phyloP scores from a whole-genome alignment of 1,140 invertebrate genomes.

The Aphelenchoides besseyi region DNA sequence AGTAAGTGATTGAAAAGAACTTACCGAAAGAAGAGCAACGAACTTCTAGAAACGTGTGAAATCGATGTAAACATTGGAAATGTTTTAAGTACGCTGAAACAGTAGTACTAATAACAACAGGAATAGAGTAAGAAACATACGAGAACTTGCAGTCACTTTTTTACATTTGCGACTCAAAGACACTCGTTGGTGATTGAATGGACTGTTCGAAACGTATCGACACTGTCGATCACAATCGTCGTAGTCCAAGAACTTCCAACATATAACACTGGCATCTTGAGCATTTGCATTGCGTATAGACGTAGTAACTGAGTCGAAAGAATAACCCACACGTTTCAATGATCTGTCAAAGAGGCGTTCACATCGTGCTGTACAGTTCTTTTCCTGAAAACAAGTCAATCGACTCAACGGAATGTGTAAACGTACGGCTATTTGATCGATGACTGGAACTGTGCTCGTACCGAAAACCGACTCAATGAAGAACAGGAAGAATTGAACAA shows the following conservation, averaged over 20 bases:
- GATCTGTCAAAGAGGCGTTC: conserved; percentile 22
- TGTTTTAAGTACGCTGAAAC: conserved; percentile 28
- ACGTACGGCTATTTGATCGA: not conserved
- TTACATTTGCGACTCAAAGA: not conserved
- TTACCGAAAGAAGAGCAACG: conserved; percentile 42
- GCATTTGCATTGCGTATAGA: not conserved
- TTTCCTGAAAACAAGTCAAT: conserved; percentile 3
- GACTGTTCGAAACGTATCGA: not conserved
- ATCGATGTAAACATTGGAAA: conserved; percentile 41
- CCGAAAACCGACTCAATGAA: not conserved
- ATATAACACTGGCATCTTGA: conserved; percentile 9
- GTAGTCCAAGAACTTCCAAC: conserved; percentile 19
- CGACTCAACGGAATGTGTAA: not conserved
- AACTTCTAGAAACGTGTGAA: conserved; percentile 40
- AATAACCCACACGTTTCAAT: conserved; percentile 8
- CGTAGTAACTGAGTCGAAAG: not conserved
- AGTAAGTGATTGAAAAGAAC: too few relatives aligned
- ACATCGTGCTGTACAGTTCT: conserved; percentile 15
- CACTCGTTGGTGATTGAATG: not conserved
- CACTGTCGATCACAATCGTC: conserved; percentile 14
- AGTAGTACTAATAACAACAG: not conserved
- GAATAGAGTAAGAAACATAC: not conserved
- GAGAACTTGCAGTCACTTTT: not conserved
- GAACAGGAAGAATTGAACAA: not conserved
- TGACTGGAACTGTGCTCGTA: not conserved